Conservation (phyloP, 1,140 invertebrate genomes). For the Latrodectus geometricus region DNA sequence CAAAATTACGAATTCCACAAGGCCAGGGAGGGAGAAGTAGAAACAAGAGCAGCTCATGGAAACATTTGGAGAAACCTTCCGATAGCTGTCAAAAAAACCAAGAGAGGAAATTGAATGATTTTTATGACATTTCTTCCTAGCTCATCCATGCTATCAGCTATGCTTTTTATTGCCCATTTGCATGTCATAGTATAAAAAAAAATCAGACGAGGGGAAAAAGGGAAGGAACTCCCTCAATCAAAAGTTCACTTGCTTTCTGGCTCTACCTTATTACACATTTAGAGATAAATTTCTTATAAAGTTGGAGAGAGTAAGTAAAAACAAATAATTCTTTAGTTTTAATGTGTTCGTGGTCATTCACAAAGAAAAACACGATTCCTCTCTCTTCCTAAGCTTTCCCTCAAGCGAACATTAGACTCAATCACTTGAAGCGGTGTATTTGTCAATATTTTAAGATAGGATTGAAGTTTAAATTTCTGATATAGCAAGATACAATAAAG, state of each 20-base stretch:
- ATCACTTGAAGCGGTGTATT: conserved; percentile 2
- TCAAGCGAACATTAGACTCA: not conserved
- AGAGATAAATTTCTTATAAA: conserved; percentile 47
- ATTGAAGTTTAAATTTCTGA: not conserved
- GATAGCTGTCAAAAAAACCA: conserved; percentile 56
- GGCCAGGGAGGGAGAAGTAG: conserved; percentile 9
- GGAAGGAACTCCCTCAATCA: conserved; percentile 34
- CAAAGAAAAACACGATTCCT: not conserved
- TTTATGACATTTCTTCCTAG: conserved; percentile 57
- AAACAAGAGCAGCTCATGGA: conserved; percentile 9
- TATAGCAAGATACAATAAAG: too few relatives aligned
- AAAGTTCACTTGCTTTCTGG: conserved; percentile 14
- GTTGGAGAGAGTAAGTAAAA: not conserved
- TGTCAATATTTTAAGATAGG: not conserved
- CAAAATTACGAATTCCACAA: conserved; percentile 58
- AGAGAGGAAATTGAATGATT: conserved; percentile 59
- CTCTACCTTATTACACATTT: conserved; percentile 44
- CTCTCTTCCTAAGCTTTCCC: not conserved
- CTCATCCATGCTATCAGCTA: conserved; percentile 15
- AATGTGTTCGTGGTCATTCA: conserved; percentile 29
- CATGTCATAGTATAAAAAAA: conserved; percentile 55
- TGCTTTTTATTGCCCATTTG: conserved; percentile 60
- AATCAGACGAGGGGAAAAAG: conserved; percentile 27
- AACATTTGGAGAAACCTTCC: conserved; percentile 51
- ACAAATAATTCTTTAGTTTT: conserved; percentile 19